Conservation (phyloP, 2,888 invertebrate genomes). For the Anaspis maculata region DNA sequence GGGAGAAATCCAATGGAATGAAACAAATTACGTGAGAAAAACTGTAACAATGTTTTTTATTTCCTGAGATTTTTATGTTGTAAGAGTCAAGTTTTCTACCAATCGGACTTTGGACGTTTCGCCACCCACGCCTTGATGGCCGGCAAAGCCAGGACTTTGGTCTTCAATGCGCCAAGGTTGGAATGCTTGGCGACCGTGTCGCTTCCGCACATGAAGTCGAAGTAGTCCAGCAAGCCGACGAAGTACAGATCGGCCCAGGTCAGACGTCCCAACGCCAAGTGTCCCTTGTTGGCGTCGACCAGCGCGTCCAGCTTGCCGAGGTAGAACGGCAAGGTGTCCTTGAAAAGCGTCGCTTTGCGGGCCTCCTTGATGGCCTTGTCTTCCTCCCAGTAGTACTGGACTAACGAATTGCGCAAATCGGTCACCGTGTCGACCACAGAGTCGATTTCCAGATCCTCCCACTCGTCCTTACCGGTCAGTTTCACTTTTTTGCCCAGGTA, state of each 20-base stretch:
- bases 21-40: too few species aligned
- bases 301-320: slow-evolving; percentile 50
- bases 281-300: slow-evolving; percentile 52
- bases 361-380: slow-evolving; percentile 46
- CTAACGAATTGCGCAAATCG: slow-evolving; percentile 52
- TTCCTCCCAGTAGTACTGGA: slow-evolving; percentile 47
- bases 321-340: slow-evolving; percentile 50
- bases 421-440: slow-evolving; percentile 51
- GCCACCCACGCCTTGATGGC: slow-evolving; percentile 23
- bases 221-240: slow-evolving; percentile 40
- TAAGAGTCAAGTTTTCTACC: too few species aligned
- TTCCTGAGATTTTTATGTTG: too few species aligned
- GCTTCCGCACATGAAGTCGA: slow-evolving; percentile 17
- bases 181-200: slow-evolving; percentile 22
- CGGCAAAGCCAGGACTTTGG: slow-evolving; percentile 19
- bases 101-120: slow-evolving; percentile 20
- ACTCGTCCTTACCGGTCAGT: slow-evolving; percentile 49
- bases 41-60: too few species aligned
- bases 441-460: slow-evolving; percentile 56
- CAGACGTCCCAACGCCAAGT: slow-evolving; percentile 47
- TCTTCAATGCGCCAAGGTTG: slow-evolving; percentile 17
- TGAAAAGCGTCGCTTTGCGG: slow-evolving; percentile 44
- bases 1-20: too few species aligned
- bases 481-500: slow-evolving; percentile 55
- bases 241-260: slow-evolving; percentile 60